A percentile compares a stretch with the other conserved stretches of the same genome.
phyloP scores from a whole-genome alignment of 2,113 vertebrate species.

The Macquaria australasica region DNA sequence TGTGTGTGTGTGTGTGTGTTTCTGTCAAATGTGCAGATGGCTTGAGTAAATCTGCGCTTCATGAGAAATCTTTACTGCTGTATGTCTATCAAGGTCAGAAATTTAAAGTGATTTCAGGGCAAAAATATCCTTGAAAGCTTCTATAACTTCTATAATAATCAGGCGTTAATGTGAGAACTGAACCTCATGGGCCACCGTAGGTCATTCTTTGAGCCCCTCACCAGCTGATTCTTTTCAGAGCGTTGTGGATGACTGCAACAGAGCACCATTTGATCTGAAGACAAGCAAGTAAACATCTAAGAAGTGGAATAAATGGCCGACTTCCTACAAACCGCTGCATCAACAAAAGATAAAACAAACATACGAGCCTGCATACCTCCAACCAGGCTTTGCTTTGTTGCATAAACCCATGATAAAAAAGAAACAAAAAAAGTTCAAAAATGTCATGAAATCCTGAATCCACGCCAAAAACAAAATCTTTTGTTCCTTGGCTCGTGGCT shows the following conservation, averaged over 20 bases:
- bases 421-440: not conserved
- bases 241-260: not conserved
- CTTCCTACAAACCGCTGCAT: not conserved
- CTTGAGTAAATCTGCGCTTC: constrained; percentile 16
- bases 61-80: constrained; percentile 9
- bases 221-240: not conserved
- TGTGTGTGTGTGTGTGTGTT: constrained; percentile 26
- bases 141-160: not conserved
- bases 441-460: not conserved
- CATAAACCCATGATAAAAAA: not conserved
- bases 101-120: constrained; percentile 6
- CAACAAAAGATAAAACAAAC: not conserved
- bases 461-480: not conserved
- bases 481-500: not conserved
- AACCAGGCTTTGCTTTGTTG: not conserved
- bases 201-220: not conserved
- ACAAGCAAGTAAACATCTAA: not conserved
- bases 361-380: not conserved
- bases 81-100: constrained; percentile 20
- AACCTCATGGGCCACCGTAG: not conserved
- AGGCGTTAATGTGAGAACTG: not conserved
- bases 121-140: not conserved
- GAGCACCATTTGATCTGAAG: not conserved
- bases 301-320: not conserved
- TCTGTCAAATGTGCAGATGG: constrained; percentile 33